Evolutionary conservation across 2,113 vertebrate genomes (phyloP), one percentile per base, ranked within the genome.

Genomic region (Dasyornis broadbenti): DNA sequence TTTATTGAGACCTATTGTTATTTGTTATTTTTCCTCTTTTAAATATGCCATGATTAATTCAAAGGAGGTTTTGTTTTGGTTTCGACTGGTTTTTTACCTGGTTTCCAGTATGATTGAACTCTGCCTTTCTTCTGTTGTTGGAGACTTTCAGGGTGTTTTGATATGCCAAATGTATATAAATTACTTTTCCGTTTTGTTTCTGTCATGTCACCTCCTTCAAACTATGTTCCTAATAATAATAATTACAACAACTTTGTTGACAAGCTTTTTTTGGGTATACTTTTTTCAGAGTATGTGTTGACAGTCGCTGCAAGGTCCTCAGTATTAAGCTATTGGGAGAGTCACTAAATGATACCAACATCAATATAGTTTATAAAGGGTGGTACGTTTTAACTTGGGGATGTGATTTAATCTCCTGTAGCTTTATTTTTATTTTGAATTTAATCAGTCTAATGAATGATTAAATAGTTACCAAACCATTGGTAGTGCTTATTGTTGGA

Each of bases 101-200:
- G 8, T 71, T 78, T 59, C 39, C 60, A 28, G n/a, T 72, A 20
- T 13, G 8, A 35, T 5, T 70, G 18, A 47, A 23, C 52, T 78
- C n/a, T 89, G 30, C 15, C 19, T 57, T 4, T 81, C 7, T 53
- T 24, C 33, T 66, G 28, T 52, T 88, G 53, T 7, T 66, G 45
- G 26, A 85, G 68, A n/a, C 33, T 69, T 24, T 54, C 30, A 45
- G 33, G 21, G 5, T 89, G 15, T 81, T 92, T 82, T 89, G 42
- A 30, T 70, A 33, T 3, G 59, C 9, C 6, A 35, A 44, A 45
- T 35, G 6, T 35, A 5, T 49, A 23, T 57, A 10, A 57, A 2
- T 82, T 68, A 13, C 4, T 64, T 63, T 73, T 16, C 2, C 0
- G 0, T 47, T 40, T 35, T 2, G 2, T 42, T 47, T 19, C 3